Percentiles rank a stretch among this genome's conserved stretches.
Conservation (phyloP, 2,888 invertebrate genomes). For the Hipparchia semele region DNA sequence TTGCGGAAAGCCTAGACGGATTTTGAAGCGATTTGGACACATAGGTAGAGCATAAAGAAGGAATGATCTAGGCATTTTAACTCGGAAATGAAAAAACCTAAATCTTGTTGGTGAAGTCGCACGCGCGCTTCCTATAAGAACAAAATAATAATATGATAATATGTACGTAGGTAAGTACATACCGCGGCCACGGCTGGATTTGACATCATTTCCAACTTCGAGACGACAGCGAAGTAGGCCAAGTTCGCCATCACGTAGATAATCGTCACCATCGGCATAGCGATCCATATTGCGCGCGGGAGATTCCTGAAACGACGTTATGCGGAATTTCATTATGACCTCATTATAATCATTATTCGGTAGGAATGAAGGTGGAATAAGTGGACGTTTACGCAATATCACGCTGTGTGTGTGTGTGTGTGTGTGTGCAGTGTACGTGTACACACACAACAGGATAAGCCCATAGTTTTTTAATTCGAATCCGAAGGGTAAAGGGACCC, state of each 20-base stretch:
- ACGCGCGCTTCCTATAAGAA: not conserved
- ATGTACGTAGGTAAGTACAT: conserved; percentile 54
- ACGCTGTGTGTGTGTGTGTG: no score
- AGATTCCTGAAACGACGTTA: conserved; percentile 87
- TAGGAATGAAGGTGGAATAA: not conserved
- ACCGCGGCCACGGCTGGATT: conserved; percentile 95
- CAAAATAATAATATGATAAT: no score
- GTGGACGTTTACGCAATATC: no score
- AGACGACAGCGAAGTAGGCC: conserved; percentile 95
- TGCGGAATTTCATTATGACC: conserved; percentile 21
- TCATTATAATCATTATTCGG: not conserved
- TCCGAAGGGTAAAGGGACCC: no score
- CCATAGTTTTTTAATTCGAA: no score
- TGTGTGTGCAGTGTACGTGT: no score
- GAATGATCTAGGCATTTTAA: no score
- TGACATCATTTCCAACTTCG: conserved; percentile 90
- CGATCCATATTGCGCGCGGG: conserved; percentile 96
- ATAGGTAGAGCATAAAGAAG: no score
- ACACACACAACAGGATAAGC: no score
- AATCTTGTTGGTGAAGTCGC: no score
- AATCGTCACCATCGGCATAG: conserved; percentile 93
- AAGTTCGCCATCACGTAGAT: conserved; percentile 96
- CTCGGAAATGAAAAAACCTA: not conserved
- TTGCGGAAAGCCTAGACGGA: no score
- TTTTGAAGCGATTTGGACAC: no score